Evolutionary conservation across 2,113 vertebrate genomes (phyloP).

Genomic region (Megaceryle maxima): DNA sequence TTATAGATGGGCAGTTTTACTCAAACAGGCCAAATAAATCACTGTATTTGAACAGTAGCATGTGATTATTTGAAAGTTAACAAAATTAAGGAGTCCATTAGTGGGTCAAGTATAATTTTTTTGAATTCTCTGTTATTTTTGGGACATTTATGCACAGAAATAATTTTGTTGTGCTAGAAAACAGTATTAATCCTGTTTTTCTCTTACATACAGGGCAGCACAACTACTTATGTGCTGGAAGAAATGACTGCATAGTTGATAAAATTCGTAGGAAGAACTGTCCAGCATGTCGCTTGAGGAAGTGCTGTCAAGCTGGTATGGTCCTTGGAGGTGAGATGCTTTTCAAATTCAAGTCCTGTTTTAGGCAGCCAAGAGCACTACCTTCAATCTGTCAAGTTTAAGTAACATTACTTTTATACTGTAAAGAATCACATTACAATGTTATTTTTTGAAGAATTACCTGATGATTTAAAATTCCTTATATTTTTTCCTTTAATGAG

Average conservation of each 20-base stretch:
- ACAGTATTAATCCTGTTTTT: not conserved
- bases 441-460: not conserved
- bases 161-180: not conserved
- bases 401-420: not conserved
- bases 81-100: not conserved
- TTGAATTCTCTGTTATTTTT: not conserved
- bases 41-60: not conserved
- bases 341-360: not conserved
- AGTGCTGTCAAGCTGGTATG: conserved; percentile 98
- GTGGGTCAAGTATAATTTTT: not conserved
- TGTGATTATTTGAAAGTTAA: not conserved
- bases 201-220: conserved; percentile 85
- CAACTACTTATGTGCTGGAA: conserved; percentile 96
- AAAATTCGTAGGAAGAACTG: conserved; percentile 99
- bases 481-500: not conserved
- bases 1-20: not conserved
- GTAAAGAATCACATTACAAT: not conserved
- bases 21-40: not conserved
- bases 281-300: conserved; percentile 93
- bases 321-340: conserved; percentile 91
- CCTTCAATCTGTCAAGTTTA: not conserved
- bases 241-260: conserved; percentile 98
- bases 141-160: not conserved
- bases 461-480: not conserved
- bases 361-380: not conserved